A percentile compares a stretch with the other conserved stretches of the same genome.
Conservation (phyloP, 2,113 vertebrate genomes). For the Phaetusa simplex region DNA sequence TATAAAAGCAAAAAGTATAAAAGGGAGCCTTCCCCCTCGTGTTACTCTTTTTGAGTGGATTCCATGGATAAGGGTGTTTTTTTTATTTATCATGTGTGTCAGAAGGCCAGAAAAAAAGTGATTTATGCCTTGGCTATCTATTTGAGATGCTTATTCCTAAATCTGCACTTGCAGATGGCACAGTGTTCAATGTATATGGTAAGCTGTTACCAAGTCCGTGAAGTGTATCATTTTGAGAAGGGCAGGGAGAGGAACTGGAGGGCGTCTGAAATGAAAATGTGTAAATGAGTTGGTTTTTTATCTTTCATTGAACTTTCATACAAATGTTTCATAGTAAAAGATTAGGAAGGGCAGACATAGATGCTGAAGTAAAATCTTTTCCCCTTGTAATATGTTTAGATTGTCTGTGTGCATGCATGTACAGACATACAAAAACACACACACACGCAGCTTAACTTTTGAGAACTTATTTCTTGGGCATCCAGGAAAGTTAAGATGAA, state of each 20-base stretch:
- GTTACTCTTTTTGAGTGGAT: background rate
- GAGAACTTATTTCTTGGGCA: background rate
- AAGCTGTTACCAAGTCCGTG: background rate
- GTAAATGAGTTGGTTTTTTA: background rate
- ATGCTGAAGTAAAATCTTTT: background rate
- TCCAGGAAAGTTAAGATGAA: background rate
- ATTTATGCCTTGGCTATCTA: background rate
- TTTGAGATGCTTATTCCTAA: background rate
- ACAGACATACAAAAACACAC: no score
- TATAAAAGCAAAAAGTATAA: background rate
- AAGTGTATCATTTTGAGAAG: background rate
- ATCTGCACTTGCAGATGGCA: background rate
- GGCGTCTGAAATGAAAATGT: background rate
- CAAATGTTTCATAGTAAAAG: background rate
- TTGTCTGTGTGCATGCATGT: no score
- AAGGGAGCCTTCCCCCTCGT: background rate
- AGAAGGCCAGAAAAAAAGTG: background rate
- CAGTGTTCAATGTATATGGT: fast-evolving
- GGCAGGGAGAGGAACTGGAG: no score
- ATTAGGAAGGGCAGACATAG: background rate
- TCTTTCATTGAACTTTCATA: background rate
- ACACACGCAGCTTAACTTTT: background rate
- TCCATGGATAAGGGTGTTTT: background rate
- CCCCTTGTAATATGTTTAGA: background rate
- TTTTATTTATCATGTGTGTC: background rate